Evolutionary conservation across 2,888 invertebrate species (phyloP).

Genomic region (Criorhina ranunculi): DNA sequence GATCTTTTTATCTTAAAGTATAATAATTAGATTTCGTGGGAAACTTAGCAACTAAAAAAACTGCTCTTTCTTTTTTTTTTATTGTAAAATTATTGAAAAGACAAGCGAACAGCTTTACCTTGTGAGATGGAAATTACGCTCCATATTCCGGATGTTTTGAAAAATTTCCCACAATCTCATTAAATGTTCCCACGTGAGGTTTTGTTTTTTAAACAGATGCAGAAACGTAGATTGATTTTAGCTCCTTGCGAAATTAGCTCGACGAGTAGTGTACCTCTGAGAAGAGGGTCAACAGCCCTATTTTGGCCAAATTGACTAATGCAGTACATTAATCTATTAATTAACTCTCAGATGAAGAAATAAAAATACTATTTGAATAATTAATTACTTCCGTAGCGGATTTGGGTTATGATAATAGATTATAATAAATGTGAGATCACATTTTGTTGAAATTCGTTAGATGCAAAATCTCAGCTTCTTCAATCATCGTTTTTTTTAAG

Average conservation of each 20-base stretch:
- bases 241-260: conserved; percentile 54
- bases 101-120: conserved; percentile 24
- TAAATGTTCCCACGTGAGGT: conserved; percentile 57
- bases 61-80: conserved; percentile 37
- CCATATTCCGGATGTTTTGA: conserved; percentile 74
- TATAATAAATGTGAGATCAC: conserved; percentile 25
- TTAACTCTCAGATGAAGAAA: conserved; percentile 45
- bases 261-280: neutral
- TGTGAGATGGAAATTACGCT: conserved; percentile 65
- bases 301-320: conserved; percentile 30
- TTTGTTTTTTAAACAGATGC: conserved; percentile 30
- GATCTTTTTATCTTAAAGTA: conserved; percentile 69
- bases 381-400: conserved; percentile 59
- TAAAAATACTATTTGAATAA: conserved; percentile 58
- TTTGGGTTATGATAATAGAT: conserved; percentile 48
- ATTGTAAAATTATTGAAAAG: conserved; percentile 32
- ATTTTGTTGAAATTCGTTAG: neutral
- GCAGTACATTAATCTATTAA: conserved; percentile 69
- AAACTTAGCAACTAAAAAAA: conserved; percentile 44
- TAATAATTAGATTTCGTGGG: conserved; percentile 72
- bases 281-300: conserved; percentile 40
- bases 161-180: conserved; percentile 58
- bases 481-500: too few relatives aligned
- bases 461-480: neutral
- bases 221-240: conserved; percentile 37